Conservation (phyloP, 2,113 vertebrate species). For the Zosterops lateralis region DNA sequence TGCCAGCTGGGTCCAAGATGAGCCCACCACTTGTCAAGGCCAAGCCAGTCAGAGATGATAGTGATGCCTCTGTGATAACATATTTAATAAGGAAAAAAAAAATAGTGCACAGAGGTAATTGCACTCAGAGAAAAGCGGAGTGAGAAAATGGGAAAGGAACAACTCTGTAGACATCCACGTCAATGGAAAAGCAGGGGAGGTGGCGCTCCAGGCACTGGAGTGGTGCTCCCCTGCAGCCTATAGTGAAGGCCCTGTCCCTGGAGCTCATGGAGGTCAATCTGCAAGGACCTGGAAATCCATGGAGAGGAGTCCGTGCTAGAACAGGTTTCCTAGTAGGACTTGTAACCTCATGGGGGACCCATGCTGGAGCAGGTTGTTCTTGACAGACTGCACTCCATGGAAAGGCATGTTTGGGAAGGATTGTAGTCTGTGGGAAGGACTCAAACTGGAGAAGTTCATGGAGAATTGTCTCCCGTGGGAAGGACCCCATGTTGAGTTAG, state of each 20-base stretch:
- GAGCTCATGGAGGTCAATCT: neutral
- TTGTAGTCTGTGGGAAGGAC: neutral
- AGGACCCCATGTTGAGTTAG: neutral
- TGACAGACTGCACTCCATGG: neutral
- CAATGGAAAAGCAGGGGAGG: neutral
- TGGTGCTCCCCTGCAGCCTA: neutral
- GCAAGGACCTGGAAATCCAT: neutral
- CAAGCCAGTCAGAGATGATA: rapidly evolving
- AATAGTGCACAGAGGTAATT: neutral
- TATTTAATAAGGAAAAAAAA: neutral
- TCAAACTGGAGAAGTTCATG: neutral
- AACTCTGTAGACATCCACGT: neutral
- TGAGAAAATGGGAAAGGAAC: neutral
- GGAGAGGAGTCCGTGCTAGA: neutral
- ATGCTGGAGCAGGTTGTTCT: neutral
- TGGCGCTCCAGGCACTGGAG: neutral
- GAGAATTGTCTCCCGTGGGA: rapidly evolving
- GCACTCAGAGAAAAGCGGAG: neutral
- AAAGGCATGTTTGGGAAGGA: neutral
- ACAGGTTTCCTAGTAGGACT: neutral
- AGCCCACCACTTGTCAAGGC: neutral
- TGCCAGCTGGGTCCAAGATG: neutral
- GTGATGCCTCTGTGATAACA: neutral
- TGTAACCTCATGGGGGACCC: neutral
- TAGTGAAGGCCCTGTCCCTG: neutral